Conservation (phyloP, 2,888 invertebrate genomes). For the Imbricaverruca yamaguchii region DNA sequence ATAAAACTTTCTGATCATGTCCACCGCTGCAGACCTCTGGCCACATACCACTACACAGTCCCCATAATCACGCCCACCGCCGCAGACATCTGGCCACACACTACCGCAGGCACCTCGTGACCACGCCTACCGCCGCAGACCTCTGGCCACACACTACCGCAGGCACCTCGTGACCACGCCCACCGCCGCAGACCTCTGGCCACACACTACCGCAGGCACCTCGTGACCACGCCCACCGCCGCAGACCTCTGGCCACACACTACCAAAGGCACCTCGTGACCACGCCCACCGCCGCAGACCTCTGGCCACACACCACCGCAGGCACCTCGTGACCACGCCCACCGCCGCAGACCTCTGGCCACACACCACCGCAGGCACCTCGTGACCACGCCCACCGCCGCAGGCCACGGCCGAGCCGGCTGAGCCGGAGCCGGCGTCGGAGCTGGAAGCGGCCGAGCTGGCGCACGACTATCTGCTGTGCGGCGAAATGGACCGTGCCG, state of each 20-base stretch:
- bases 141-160: not conserved
- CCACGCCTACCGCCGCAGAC: not conserved
- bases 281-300: too few species aligned
- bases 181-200: too few species aligned
- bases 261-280: not conserved
- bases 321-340: not conserved
- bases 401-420: not conserved
- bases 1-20: too few species aligned
- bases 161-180: too few species aligned
- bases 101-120: too few species aligned
- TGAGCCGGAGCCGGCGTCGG: not conserved
- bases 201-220: too few species aligned
- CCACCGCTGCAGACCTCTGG: too few species aligned
- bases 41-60: not conserved
- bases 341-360: not conserved
- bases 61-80: too few species aligned
- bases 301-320: too few species aligned
- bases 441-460: not conserved
- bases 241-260: not conserved
- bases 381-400: not conserved
- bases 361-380: not conserved
- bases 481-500: conserved; percentile 51
- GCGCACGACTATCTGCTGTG: conserved; percentile 53
- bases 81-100: too few species aligned
- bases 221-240: too few species aligned